Percentiles rank a stretch among this genome's conserved stretches.
These are phyloP conservation scores for Arothron firmamentum DNA, from an alignment of 2,113 vertebrate genomes.

Conservation along the genomic window DNA sequence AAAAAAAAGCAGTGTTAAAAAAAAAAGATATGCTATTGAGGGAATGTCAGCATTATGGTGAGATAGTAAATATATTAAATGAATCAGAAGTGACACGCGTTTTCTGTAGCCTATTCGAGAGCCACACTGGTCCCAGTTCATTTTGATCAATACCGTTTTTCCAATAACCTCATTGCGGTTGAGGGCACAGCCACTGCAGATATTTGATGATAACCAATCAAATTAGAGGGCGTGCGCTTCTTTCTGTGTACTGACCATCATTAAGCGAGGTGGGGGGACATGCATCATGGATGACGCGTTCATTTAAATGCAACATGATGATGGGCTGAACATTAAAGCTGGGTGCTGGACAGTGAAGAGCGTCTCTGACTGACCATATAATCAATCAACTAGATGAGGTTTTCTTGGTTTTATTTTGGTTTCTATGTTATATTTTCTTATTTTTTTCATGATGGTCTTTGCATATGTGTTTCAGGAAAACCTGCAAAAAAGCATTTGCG, in stretches of 20 bases:
- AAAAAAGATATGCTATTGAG: too few relatives aligned
- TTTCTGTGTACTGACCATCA: slow-evolving; percentile 36
- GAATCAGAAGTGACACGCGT: background rate
- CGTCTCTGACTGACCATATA: slow-evolving; percentile 45
- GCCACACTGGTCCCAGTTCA: slow-evolving; percentile 34
- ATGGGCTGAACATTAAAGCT: slow-evolving; percentile 46
- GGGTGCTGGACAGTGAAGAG: slow-evolving; percentile 12
- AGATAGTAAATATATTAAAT: too few relatives aligned
- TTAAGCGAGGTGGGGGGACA: slow-evolving; percentile 21
- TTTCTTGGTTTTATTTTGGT: too few relatives aligned
- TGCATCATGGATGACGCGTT: slow-evolving; percentile 59
- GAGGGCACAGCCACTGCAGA: slow-evolving; percentile 28
- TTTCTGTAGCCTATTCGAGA: background rate
- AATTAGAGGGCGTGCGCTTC: slow-evolving; percentile 6
- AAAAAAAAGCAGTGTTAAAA: too few relatives aligned
- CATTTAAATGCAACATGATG: slow-evolving; percentile 28
- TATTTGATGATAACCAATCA: slow-evolving; percentile 26
- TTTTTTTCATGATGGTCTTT: too few relatives aligned
- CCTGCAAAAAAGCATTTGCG: too few relatives aligned
- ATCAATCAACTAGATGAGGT: slow-evolving; percentile 36
- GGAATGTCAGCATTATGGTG: too few relatives aligned
- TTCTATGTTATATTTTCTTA: too few relatives aligned
- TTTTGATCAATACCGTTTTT: slow-evolving; percentile 52
- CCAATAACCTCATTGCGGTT: slow-evolving; percentile 41
- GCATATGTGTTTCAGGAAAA: too few relatives aligned